Conservation (phyloP, 1,140 invertebrate species). For the Goniozus legneri region DNA sequence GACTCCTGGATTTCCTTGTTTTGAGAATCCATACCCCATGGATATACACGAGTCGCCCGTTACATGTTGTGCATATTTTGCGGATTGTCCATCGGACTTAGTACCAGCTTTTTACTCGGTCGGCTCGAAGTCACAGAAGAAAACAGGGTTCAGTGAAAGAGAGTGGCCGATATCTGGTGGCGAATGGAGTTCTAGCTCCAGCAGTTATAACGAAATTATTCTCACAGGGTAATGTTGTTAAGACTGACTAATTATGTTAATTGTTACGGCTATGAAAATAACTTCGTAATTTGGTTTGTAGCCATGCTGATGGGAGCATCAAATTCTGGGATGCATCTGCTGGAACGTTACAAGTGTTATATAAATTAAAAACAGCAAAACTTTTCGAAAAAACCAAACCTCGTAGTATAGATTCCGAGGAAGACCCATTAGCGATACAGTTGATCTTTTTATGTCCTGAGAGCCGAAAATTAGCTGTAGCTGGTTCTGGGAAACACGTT, state of each 20-base stretch:
- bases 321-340: slow-evolving; percentile 98
- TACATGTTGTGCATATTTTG: slow-evolving; percentile 92
- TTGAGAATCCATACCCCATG: slow-evolving; percentile 99
- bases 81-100: slow-evolving; percentile 95
- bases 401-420: slow-evolving; percentile 63
- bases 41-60: slow-evolving; percentile 97
- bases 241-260: neutral
- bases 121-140: slow-evolving; percentile 70
- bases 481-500: slow-evolving; percentile 87
- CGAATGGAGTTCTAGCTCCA: slow-evolving; percentile 89
- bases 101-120: slow-evolving; percentile 92
- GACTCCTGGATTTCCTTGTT: slow-evolving; percentile 93
- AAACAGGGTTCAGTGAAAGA: slow-evolving; percentile 87
- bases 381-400: slow-evolving; percentile 76
- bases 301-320: slow-evolving; percentile 92
- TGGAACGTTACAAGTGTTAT: slow-evolving; percentile 88
- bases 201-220: slow-evolving; percentile 95
- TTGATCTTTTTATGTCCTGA: slow-evolving; percentile 90
- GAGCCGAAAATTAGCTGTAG: slow-evolving; percentile 83
- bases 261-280: neutral
- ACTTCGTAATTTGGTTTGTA: slow-evolving; percentile 55
- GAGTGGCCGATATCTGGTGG: slow-evolving; percentile 95
- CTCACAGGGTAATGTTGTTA: slow-evolving; percentile 93
- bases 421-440: slow-evolving; percentile 92
- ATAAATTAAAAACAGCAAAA: slow-evolving; percentile 96